Evolutionary conservation across 2,797 vertebrate genomes (phyloP).

Genomic region (Schizothorax lantsangensis): DNA sequence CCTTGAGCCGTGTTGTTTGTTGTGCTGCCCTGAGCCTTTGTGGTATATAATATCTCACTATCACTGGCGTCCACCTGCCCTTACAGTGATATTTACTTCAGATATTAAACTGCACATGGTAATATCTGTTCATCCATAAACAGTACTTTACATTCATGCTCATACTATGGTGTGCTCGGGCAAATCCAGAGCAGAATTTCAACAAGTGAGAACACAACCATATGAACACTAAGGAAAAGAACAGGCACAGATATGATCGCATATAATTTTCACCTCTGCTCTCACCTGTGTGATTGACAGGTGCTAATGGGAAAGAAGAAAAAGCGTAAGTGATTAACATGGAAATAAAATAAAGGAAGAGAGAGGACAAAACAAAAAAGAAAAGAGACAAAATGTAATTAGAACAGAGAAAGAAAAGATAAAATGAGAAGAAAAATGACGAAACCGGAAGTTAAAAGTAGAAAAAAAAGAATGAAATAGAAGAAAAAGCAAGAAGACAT

Average conservation of each 20-base stretch:
- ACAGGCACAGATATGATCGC: conserved; percentile 24
- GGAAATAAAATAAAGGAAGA: neutral
- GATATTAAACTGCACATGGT: conserved; percentile 41
- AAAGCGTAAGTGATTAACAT: conserved; percentile 13
- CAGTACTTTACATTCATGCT: neutral
- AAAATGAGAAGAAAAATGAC: neutral
- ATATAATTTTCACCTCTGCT: conserved; percentile 33
- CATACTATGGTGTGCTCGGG: conserved; percentile 30
- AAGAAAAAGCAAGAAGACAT: neutral
- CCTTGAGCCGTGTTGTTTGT: neutral
- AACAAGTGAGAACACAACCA: conserved; percentile 21
- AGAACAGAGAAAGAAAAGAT: neutral
- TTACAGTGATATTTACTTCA: conserved; percentile 41
- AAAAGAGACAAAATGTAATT: neutral
- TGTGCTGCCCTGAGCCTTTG: conserved; percentile 8
- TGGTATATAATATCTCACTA: neutral
- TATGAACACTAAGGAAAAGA: conserved; percentile 1
- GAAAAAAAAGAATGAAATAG: neutral
- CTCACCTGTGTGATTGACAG: conserved; percentile 25
- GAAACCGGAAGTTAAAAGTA: neutral
- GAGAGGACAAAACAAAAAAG: too few relatives aligned
- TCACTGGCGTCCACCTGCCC: conserved; percentile 11
- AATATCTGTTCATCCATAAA: conserved; percentile 23
- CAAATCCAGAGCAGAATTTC: conserved; percentile 34
- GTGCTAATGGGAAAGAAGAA: conserved; percentile 23